Evolutionary conservation across 2,888 invertebrate species (phyloP).

Genomic region (Buathra laborator): DNA sequence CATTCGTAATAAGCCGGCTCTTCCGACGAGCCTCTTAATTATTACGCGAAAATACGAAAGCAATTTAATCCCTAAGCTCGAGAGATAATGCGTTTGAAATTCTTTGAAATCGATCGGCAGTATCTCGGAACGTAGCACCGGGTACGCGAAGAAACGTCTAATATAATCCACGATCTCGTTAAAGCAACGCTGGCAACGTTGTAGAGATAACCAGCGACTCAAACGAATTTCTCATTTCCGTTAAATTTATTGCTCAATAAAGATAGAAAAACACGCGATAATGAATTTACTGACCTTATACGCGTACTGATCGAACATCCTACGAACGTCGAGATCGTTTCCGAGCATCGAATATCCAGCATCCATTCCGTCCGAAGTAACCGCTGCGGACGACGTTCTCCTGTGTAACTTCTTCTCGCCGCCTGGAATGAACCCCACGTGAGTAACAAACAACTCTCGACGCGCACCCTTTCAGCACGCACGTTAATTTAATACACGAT

Average conservation of each 20-base stretch:
- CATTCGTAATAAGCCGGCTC: no score
- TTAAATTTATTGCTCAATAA: neutral
- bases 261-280: constrained; percentile 3
- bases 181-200: no score
- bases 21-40: no score
- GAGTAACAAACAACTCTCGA: constrained; percentile 33
- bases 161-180: no score
- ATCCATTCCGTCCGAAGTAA: constrained; percentile 86
- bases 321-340: constrained; percentile 87
- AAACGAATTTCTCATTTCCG: neutral
- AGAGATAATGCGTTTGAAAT: no score
- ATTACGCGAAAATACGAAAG: no score
- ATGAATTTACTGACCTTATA: constrained; percentile 86
- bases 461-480: constrained; percentile 59
- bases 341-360: constrained; percentile 88
- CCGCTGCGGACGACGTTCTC: constrained; percentile 57
- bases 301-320: constrained; percentile 89
- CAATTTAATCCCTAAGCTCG: no score
- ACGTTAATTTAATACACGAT: neutral
- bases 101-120: no score
- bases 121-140: no score
- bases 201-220: no score
- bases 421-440: constrained; percentile 74
- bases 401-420: constrained; percentile 79
- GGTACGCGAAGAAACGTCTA: neutral